phyloP scores from a whole-genome alignment of 1,140 invertebrate species.

The Cydia amplana region DNA sequence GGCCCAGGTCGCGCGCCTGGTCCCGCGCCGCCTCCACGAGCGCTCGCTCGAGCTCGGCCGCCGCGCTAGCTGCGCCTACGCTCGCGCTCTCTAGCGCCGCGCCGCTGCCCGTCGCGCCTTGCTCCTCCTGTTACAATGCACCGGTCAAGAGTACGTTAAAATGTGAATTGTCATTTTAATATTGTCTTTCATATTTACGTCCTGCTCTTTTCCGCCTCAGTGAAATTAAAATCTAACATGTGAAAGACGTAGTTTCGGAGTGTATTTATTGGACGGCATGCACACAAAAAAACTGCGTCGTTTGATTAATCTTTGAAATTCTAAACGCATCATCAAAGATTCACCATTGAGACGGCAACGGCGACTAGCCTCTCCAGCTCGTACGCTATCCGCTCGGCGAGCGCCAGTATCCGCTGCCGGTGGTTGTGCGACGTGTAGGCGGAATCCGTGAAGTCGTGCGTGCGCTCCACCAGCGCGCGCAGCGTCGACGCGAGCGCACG shows the following conservation, averaged over 20 bases:
- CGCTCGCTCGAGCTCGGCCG: constrained; percentile 68
- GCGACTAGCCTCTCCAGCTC: constrained; percentile 93
- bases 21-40: constrained; percentile 72
- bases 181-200: too few species aligned
- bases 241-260: too few species aligned
- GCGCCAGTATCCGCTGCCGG: constrained; percentile 94
- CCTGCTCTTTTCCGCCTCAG: too few species aligned
- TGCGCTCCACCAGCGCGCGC: constrained; percentile 95
- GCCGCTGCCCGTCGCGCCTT: constrained; percentile 61
- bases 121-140: constrained; percentile 68
- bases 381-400: constrained; percentile 92
- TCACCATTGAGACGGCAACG: constrained; percentile 91
- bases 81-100: constrained; percentile 73
- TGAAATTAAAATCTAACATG: too few species aligned
- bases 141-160: not conserved
- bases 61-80: constrained; percentile 66
- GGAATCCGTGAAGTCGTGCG: constrained; percentile 99
- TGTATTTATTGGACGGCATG: too few species aligned
- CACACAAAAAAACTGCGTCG: not conserved
- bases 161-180: too few species aligned
- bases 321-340: not conserved
- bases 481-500: constrained; percentile 90
- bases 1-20: constrained; percentile 70
- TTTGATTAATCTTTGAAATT: not conserved
- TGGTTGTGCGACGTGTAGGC: constrained; percentile 98